A percentile compares a stretch with the other conserved stretches of the same genome.
Evolutionary conservation across 2,113 vertebrate genomes (phyloP).

Genomic region (Aplodontia rufa): DNA sequence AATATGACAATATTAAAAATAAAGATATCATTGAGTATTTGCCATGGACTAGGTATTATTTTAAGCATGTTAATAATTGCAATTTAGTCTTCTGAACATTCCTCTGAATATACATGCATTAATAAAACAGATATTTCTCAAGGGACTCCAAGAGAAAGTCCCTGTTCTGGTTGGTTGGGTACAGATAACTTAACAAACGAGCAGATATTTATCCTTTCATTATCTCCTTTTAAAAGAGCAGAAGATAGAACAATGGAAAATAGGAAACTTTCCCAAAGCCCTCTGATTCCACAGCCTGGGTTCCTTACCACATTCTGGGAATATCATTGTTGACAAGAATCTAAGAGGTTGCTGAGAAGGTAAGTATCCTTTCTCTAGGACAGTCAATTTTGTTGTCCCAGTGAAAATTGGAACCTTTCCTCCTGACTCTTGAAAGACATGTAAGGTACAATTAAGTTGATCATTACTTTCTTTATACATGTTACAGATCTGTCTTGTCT

Average conservation of each 20-base stretch:
- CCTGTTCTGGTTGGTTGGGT: background rate
- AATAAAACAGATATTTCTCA: background rate
- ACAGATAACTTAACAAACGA: background rate
- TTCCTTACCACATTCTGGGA: background rate
- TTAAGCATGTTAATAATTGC: background rate
- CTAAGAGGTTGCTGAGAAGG: background rate
- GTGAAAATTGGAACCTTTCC: background rate
- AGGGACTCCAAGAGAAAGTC: background rate
- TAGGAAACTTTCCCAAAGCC: background rate
- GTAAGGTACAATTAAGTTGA: too few relatives aligned
- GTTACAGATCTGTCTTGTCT: too few relatives aligned
- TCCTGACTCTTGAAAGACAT: background rate
- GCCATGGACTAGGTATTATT: background rate
- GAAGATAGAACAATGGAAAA: background rate
- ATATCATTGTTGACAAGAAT: background rate
- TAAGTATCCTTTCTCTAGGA: background rate
- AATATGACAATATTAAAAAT: background rate
- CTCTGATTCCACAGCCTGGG: background rate
- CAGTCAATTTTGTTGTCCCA: background rate
- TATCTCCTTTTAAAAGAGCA: background rate
- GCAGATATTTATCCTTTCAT: background rate
- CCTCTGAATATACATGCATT: background rate
- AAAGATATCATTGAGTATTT: background rate
- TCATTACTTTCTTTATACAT: too few relatives aligned
- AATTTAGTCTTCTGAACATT: background rate